Base-by-base conservation (phyloP, 2,888 invertebrate genomes). In the Ariolimax columbianus region DNA sequence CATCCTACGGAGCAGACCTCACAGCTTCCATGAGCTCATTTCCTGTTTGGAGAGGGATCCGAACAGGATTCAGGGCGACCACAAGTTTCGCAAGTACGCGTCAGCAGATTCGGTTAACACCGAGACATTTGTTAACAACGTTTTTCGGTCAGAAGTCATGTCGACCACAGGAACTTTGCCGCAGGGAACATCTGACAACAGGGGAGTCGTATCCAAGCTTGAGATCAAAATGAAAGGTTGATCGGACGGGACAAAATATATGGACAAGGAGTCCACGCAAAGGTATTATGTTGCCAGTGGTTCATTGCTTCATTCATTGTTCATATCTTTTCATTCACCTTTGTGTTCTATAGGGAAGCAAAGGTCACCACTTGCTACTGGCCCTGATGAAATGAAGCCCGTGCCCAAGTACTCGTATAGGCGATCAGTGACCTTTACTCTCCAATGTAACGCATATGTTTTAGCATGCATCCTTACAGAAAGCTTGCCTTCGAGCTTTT, bases 11-110 rank as follows among this genome's bases (percentile, higher is more conserved):
- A 90, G 91, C 77, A 84, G 92, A 79, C 91, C 92, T 72, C 90
- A 88, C 66, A 92, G 92, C 87, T 91, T 92, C 87, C 92, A 92
- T 86, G 92, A 91, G 87, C 89, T 91, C 1, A 7, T 91, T 23
- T 89, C 91, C n/a, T 88, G 89, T 38, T 92, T 91, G 85, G 91
- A 91, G 86, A 83, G 89, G 11, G 85, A 90, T 82, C 89, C 88
- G 11, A 79, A 88, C 55, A 85, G 90, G 19, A 68, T 89, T 17
- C 87, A 88, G 38, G 89, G 88, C 80, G 81, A 90, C 17, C 86
- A 83, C 40, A 86, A 88, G 36, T 85, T 91, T 77, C 83, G 91
- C 36, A 92, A 91, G 78, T 92, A 90, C 84, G 90, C 89, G 0
- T 92, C 91, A 0, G 91, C 89, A 33, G 91, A 91, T 47, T 88